These are phyloP conservation scores for Halictus rubicundus DNA, from an alignment of 1,140 invertebrate species.

Conservation along the genomic window DNA sequence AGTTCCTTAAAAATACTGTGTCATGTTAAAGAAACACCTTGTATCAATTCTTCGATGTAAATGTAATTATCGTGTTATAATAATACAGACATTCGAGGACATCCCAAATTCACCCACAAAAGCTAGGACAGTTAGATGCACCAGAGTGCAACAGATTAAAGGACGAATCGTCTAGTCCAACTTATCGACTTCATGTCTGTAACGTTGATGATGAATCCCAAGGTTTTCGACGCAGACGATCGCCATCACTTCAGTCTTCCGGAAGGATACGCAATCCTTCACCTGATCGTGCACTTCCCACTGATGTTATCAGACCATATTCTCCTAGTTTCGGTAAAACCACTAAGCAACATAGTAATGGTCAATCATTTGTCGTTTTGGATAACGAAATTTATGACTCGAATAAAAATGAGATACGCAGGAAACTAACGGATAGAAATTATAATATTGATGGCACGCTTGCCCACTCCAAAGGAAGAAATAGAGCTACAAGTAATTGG, in stretches of 20 bases:
- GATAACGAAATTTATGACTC: constrained; percentile 59
- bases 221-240: constrained; percentile 69
- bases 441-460: constrained; percentile 50
- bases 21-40: neutral
- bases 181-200: constrained; percentile 77
- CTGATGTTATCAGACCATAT: constrained; percentile 63
- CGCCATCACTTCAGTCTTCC: constrained; percentile 66
- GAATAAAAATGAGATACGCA: constrained; percentile 43
- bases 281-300: constrained; percentile 33
- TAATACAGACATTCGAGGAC: constrained; percentile 61
- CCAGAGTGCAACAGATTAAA: constrained; percentile 60
- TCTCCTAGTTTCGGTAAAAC: constrained; percentile 75
- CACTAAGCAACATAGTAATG: constrained; percentile 39
- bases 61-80: neutral
- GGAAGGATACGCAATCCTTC: constrained; percentile 60
- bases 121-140: constrained; percentile 62
- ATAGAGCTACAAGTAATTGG: constrained; percentile 74
- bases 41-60: neutral
- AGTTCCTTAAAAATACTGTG: neutral
- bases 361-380: constrained; percentile 75
- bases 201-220: constrained; percentile 77
- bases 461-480: constrained; percentile 35
- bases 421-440: constrained; percentile 57
- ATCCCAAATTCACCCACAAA: constrained; percentile 54
- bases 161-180: constrained; percentile 76